A percentile compares a stretch with the other conserved stretches of the same genome.
phyloP scores from a whole-genome alignment of 2,888 invertebrate genomes.

The Drosophila vallismaia region DNA sequence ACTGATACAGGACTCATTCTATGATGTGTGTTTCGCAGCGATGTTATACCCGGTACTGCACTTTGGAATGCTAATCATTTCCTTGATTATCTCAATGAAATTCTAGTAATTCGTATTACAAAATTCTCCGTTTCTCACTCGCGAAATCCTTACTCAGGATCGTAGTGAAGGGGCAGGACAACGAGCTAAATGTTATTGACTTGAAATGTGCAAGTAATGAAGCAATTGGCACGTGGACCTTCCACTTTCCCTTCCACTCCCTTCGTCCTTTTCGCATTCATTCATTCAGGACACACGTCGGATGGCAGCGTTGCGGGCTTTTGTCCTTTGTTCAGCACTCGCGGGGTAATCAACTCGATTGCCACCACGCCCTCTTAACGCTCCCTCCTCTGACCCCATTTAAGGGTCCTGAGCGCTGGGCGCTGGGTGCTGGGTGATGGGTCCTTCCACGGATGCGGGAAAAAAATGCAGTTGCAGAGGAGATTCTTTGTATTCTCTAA shows the following conservation, averaged over 20 bases:
- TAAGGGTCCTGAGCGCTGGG: neutral
- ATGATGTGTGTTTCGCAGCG: neutral
- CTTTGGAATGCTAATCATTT: neutral
- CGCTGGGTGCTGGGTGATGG: conserved; percentile 12
- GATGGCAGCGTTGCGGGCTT: conserved; percentile 29
- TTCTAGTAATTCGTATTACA: neutral
- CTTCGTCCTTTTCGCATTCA: neutral
- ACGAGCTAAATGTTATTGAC: conserved; percentile 39
- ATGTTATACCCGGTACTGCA: neutral
- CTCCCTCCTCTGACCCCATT: conserved; percentile 57
- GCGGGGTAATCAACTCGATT: conserved; percentile 71
- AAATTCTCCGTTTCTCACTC: conserved; percentile 3
- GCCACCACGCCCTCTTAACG: conserved; percentile 33
- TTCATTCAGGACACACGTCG: conserved; percentile 22
- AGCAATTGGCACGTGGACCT: conserved; percentile 49
- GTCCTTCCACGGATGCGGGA: conserved; percentile 39
- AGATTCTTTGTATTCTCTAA: conserved; percentile 2
- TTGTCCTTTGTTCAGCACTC: conserved; percentile 52
- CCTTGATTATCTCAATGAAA: neutral
- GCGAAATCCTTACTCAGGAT: neutral
- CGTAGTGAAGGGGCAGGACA: neutral
- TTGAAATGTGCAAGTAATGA: conserved; percentile 47
- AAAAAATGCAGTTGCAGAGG: conserved; percentile 16
- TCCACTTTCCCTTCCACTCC: neutral
- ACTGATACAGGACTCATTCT: too few species aligned